Percentiles rank a stretch among this genome's conserved stretches.
Evolutionary conservation across 2,888 invertebrate species (phyloP).

Genomic region (Meta bourneti): DNA sequence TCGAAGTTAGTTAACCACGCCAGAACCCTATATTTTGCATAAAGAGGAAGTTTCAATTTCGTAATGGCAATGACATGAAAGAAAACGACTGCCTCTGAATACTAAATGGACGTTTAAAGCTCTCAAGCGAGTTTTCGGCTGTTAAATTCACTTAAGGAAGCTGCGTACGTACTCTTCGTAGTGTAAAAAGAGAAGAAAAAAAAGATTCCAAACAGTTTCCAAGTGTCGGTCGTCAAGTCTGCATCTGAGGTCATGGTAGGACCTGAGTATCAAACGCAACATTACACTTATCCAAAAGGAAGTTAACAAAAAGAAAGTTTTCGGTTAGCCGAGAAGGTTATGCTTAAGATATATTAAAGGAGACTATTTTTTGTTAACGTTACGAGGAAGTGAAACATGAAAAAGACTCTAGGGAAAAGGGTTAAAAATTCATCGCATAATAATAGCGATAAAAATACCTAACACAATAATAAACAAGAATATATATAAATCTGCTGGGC

Average conservation of each 20-base stretch:
- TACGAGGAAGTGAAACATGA: not conserved
- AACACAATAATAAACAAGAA: too few species aligned
- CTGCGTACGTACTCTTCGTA: not conserved
- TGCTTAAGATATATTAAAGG: not conserved
- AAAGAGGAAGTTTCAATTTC: slow-evolving; percentile 1
- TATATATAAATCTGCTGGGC: too few species aligned
- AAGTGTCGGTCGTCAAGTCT: not conserved
- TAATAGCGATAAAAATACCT: too few species aligned
- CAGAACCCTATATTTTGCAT: slow-evolving; percentile 1
- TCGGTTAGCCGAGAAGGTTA: not conserved
- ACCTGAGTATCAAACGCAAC: not conserved
- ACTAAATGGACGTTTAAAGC: not conserved
- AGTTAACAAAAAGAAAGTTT: not conserved
- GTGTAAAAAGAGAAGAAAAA: not conserved
- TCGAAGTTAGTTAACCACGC: not conserved
- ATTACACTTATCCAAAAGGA: not conserved
- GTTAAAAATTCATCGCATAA: too few species aligned
- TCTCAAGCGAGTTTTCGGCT: not conserved
- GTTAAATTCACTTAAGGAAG: not conserved
- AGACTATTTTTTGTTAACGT: not conserved
- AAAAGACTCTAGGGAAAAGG: too few species aligned
- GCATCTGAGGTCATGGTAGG: not conserved
- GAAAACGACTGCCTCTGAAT: not conserved
- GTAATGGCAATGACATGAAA: not conserved
- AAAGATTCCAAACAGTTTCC: not conserved